Conservation (phyloP, 1,140 invertebrate species). For the Nixonia krombeini region DNA sequence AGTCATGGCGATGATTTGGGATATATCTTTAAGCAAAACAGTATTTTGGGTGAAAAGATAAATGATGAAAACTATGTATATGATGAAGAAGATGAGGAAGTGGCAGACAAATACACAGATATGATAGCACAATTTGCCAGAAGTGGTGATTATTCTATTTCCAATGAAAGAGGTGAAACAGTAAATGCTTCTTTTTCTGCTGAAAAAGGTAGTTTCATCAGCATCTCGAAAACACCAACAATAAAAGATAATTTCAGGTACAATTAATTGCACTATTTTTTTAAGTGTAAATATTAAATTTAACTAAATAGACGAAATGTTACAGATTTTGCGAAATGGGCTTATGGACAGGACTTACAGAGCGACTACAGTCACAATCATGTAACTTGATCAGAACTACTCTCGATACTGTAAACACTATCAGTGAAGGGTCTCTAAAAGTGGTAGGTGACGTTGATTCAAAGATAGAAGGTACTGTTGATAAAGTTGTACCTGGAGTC, state of each 20-base stretch:
- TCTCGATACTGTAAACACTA: conserved; percentile 28
- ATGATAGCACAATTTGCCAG: conserved; percentile 79
- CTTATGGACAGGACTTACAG: conserved; percentile 73
- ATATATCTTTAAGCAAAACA: conserved; percentile 77
- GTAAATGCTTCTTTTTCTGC: conserved; percentile 36
- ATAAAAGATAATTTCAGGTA: conserved; percentile 73
- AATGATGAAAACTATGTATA: conserved; percentile 58
- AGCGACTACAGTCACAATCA: conserved; percentile 69
- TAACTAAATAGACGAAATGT: not conserved
- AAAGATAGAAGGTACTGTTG: not conserved
- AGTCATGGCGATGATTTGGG: conserved; percentile 80
- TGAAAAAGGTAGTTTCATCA: conserved; percentile 72
- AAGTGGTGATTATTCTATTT: conserved; percentile 55
- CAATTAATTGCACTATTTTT: too few species aligned
- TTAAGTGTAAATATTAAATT: too few species aligned
- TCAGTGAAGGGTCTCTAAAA: conserved; percentile 17
- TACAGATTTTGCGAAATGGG: conserved; percentile 74
- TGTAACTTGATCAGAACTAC: conserved; percentile 60
- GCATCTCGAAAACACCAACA: conserved; percentile 69
- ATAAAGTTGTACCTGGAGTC: conserved; percentile 2
- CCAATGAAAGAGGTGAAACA: conserved; percentile 6
- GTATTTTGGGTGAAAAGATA: conserved; percentile 73
- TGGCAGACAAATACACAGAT: conserved; percentile 75
- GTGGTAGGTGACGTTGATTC: conserved; percentile 16
- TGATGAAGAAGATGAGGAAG: conserved; percentile 73